phyloP scores from a whole-genome alignment of 1,140 invertebrate genomes.

The Coelopa frigida region DNA sequence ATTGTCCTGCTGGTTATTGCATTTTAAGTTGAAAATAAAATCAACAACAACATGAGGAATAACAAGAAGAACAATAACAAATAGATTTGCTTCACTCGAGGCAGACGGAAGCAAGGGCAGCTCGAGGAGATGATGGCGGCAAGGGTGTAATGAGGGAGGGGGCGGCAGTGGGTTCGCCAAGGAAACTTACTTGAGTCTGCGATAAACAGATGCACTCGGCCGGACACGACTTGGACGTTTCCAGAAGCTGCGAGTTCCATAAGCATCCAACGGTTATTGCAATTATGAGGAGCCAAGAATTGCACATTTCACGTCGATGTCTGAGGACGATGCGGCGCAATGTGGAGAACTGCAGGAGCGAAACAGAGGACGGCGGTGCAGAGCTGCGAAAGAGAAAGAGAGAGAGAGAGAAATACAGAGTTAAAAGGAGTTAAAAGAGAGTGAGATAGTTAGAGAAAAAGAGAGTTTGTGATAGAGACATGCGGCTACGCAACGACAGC shows the following conservation, averaged over 20 bases:
- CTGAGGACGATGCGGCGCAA: slow-evolving; percentile 17
- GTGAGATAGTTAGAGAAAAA: not conserved
- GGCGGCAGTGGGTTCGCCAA: too few relatives aligned
- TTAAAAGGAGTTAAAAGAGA: slow-evolving; percentile 2
- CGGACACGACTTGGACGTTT: slow-evolving; percentile 53
- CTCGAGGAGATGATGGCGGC: too few relatives aligned
- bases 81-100: too few relatives aligned
- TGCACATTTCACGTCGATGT: slow-evolving; percentile 44
- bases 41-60: too few relatives aligned
- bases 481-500: too few relatives aligned
- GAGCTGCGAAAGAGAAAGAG: not conserved
- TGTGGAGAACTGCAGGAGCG: slow-evolving; percentile 7
- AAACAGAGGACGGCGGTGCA: slow-evolving; percentile 12
- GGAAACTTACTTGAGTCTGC: slow-evolving; percentile 69
- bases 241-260: slow-evolving; percentile 44
- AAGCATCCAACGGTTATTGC: slow-evolving; percentile 44
- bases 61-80: too few relatives aligned
- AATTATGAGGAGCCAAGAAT: slow-evolving; percentile 45
- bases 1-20: too few relatives aligned
- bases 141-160: too few relatives aligned
- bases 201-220: slow-evolving; percentile 72
- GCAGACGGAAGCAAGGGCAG: too few relatives aligned
- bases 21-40: too few relatives aligned
- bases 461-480: slow-evolving; percentile 6
- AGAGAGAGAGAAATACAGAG: slow-evolving; percentile 3